These are phyloP conservation scores for Pantherophis vulpinus DNA, from an alignment of 2,797 vertebrate genomes.

Conservation along the genomic window DNA sequence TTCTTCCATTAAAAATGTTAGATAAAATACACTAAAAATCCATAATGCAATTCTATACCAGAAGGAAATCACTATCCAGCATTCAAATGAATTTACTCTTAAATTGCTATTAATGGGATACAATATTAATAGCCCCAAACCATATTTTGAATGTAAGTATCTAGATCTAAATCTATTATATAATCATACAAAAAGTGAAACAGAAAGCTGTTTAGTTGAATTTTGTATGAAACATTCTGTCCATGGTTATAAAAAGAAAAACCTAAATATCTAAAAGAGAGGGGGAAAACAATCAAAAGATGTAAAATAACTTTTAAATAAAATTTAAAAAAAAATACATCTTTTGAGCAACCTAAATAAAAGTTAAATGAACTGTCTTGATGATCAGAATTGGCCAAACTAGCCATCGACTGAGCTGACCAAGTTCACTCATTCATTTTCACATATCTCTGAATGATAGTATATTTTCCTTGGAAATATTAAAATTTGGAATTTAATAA, in stretches of 20 bases:
- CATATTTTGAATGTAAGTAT: background rate
- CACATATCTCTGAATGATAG: background rate
- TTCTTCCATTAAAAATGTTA: background rate
- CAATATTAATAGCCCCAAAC: background rate
- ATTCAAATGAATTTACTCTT: background rate
- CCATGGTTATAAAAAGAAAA: background rate
- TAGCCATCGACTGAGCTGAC: background rate
- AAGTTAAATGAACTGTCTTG: background rate
- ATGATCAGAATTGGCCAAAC: background rate
- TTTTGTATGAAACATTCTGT: background rate
- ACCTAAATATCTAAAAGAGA: background rate
- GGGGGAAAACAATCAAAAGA: background rate
- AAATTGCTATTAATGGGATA: background rate
- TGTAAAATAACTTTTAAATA: background rate
- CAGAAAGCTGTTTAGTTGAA: background rate
- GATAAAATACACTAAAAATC: background rate
- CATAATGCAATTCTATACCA: background rate
- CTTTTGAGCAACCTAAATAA: background rate
- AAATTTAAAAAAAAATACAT: background rate
- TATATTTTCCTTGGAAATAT: background rate
- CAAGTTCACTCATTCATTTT: background rate
- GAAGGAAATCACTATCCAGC: background rate
- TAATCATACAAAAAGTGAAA: background rate
- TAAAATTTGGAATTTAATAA: conserved; percentile 18
- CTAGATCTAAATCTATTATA: background rate